These are phyloP conservation scores for Psittacara wagleri DNA, from an alignment of 2,113 vertebrate species.

Conservation along the genomic window DNA sequence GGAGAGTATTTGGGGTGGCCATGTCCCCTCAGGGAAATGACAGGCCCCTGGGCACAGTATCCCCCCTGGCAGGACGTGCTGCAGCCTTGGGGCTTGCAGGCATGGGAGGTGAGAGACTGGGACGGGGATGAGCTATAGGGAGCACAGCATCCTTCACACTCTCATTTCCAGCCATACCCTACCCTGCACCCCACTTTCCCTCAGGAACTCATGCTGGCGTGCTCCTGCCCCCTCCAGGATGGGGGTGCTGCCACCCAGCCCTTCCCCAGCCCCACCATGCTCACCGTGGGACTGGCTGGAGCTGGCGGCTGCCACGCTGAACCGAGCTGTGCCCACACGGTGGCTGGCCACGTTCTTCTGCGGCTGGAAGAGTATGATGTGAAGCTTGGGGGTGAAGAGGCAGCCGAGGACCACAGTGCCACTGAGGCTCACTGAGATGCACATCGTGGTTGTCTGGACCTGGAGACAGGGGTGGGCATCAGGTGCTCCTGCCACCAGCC, in stretches of 20 bases:
- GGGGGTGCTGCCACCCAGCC: not conserved
- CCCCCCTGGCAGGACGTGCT: not conserved
- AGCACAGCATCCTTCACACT: not conserved
- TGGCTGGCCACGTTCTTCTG: conserved; percentile 94
- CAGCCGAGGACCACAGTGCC: conserved; percentile 96
- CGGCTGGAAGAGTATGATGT: conserved; percentile 98
- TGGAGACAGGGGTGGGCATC: conserved; percentile 54
- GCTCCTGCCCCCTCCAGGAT: not conserved
- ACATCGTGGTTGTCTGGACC: conserved; percentile 99
- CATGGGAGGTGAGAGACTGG: not conserved
- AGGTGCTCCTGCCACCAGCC: not conserved
- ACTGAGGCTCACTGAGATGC: conserved; percentile 95
- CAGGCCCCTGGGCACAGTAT: fast-evolving
- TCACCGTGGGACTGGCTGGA: conserved; percentile 87
- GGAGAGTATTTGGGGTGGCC: not conserved
- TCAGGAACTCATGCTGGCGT: not conserved
- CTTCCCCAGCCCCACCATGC: not conserved
- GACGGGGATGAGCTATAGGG: not conserved
- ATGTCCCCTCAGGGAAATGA: not conserved
- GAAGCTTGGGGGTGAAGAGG: conserved; percentile 93
- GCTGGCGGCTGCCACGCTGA: conserved; percentile 81
- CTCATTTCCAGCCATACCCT: not conserved
- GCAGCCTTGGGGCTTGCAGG: not conserved
- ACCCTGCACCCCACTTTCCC: not conserved
- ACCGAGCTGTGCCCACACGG: conserved; percentile 85